These are phyloP conservation scores for Oreohelix idahoensis DNA, from an alignment of 1,140 invertebrate species.

Conservation along the genomic window DNA sequence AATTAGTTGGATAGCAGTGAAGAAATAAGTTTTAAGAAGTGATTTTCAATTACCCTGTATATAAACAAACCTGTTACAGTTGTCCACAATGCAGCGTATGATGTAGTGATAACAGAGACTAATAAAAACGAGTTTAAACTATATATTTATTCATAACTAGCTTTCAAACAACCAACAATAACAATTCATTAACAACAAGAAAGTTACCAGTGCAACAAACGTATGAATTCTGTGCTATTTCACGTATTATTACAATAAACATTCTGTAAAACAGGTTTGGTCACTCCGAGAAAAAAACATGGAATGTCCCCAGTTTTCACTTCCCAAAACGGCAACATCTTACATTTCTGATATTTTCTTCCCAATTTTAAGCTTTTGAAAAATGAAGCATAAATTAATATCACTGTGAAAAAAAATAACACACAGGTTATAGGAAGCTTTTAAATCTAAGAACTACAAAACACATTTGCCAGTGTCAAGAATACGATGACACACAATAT, in stretches of 20 bases:
- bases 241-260: neutral
- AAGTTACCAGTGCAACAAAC: neutral
- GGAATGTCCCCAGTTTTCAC: neutral
- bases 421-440: neutral
- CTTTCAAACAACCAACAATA: conserved; percentile 1
- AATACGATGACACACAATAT: too few relatives aligned
- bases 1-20: too few relatives aligned
- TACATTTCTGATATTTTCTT: neutral
- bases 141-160: conserved; percentile 12
- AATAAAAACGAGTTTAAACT: too few relatives aligned
- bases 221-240: neutral
- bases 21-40: too few relatives aligned
- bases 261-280: neutral
- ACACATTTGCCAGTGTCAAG: too few relatives aligned
- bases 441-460: too few relatives aligned
- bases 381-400: neutral
- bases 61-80: too few relatives aligned
- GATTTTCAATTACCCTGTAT: too few relatives aligned
- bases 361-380: neutral
- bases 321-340: neutral
- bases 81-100: too few relatives aligned
- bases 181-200: conserved; percentile 2
- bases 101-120: too few relatives aligned
- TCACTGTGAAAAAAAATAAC: neutral
- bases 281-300: neutral